Evolutionary conservation across 1,140 invertebrate genomes (phyloP).

Genomic region (Orius laevigatus): DNA sequence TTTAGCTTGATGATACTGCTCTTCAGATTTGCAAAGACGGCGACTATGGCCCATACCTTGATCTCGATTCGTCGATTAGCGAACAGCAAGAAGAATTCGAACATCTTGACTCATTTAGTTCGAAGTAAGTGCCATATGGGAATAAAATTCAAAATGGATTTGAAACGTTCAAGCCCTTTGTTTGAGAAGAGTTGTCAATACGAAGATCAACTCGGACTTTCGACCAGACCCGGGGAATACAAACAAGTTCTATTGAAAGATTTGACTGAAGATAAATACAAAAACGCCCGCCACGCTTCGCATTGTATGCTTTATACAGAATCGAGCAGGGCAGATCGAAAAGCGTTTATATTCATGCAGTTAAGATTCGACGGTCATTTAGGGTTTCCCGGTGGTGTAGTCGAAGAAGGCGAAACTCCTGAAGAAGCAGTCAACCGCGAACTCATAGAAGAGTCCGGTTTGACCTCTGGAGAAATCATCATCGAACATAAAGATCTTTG

Average conservation of each 20-base stretch:
- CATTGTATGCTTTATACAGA: slow-evolving; percentile 24
- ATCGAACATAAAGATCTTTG: slow-evolving; percentile 20
- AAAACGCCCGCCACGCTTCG: slow-evolving; percentile 17
- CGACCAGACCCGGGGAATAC: no score
- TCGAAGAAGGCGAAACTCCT: slow-evolving; percentile 31
- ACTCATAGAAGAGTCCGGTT: slow-evolving; percentile 33
- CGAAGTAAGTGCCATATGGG: slow-evolving; percentile 56
- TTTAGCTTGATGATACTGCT: slow-evolving; percentile 88
- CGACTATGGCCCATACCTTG: slow-evolving; percentile 90
- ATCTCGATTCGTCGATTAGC: slow-evolving; percentile 83
- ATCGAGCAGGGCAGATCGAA: slow-evolving; percentile 18
- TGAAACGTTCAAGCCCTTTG: no score
- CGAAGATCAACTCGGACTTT: no score
- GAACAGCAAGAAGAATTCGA: slow-evolving; percentile 94
- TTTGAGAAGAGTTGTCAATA: no score
- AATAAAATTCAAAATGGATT: no score
- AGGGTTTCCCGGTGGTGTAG: slow-evolving; percentile 39
- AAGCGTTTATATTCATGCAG: slow-evolving; percentile 32
- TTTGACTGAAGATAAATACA: background rate
- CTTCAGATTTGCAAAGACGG: slow-evolving; percentile 92
- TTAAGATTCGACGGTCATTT: slow-evolving; percentile 40
- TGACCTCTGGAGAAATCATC: slow-evolving; percentile 18
- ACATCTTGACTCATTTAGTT: slow-evolving; percentile 51
- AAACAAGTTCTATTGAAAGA: no score
- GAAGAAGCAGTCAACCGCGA: slow-evolving; percentile 32